Evolutionary conservation across 1,140 invertebrate species (phyloP).

Genomic region (Ganaspis sp.): DNA sequence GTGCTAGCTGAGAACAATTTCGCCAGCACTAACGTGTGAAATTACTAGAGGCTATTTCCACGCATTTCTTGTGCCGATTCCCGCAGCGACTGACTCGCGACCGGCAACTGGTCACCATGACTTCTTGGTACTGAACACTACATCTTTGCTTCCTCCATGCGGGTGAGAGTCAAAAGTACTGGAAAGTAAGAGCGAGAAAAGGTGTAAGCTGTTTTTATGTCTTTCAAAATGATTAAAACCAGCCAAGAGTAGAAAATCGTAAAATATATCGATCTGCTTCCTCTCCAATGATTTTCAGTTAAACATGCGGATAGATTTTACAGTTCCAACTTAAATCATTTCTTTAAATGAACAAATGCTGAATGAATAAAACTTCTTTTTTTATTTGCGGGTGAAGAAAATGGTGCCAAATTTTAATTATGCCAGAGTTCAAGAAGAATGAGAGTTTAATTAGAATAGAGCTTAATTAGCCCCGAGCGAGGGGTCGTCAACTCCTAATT

Average conservation of each 20-base stretch:
- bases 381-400: too few species aligned
- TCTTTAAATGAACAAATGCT: too few species aligned
- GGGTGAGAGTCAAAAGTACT: constrained; percentile 23
- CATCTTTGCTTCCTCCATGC: constrained; percentile 19
- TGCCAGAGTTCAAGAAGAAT: too few species aligned
- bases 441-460: too few species aligned
- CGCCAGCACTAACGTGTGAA: constrained; percentile 54
- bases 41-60: constrained; percentile 54
- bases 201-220: constrained; percentile 23
- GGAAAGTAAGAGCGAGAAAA: constrained; percentile 10
- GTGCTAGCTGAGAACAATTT: constrained; percentile 42
- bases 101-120: constrained; percentile 40
- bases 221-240: constrained; percentile 12
- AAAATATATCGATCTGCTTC: constrained; percentile 1
- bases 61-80: constrained; percentile 40
- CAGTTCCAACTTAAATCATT: not conserved
- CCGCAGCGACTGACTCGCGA: constrained; percentile 33
- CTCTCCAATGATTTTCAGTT: not conserved
- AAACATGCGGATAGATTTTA: not conserved
- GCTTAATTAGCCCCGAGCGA: too few species aligned
- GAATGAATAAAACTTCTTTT: too few species aligned
- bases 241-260: not conserved
- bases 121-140: constrained; percentile 20
- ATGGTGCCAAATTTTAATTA: too few species aligned
- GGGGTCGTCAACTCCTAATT: too few species aligned